phyloP scores from a whole-genome alignment of 2,797 vertebrate genomes.

The Lepus oiostolus region DNA sequence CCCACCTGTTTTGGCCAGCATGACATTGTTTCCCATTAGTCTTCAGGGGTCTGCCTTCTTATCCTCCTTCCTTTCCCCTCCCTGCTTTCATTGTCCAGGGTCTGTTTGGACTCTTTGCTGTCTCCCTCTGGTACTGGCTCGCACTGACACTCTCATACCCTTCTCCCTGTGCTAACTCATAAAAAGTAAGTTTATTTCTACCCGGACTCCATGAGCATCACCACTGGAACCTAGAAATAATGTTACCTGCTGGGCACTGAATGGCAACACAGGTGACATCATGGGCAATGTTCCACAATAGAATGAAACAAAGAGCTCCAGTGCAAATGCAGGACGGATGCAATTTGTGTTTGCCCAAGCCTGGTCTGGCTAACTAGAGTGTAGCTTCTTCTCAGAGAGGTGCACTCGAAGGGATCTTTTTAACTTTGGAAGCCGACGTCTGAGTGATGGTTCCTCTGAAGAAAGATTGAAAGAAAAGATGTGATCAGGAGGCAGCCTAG shows the following conservation, averaged over 20 bases:
- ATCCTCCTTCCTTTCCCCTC: not conserved
- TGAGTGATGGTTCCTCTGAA: not conserved
- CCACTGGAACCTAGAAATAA: not conserved
- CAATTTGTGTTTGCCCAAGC: not conserved
- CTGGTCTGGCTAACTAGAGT: not conserved
- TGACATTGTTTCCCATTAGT: not conserved
- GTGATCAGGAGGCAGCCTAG: not conserved
- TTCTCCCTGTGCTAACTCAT: not conserved
- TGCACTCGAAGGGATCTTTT: not conserved
- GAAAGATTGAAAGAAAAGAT: not conserved
- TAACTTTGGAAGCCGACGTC: slow-evolving; percentile 16
- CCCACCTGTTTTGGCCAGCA: not conserved
- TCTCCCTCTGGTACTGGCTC: not conserved
- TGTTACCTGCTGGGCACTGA: not conserved
- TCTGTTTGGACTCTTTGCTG: not conserved
- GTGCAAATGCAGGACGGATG: not conserved
- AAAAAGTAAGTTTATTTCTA: not conserved
- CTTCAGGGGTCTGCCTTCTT: not conserved
- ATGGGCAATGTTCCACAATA: not conserved
- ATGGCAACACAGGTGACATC: not conserved
- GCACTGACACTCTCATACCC: not conserved
- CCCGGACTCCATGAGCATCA: not conserved
- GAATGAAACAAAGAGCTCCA: not conserved
- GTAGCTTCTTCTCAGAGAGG: not conserved
- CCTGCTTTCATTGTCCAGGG: not conserved